Percentiles rank a stretch among this genome's conserved stretches.
Conservation (phyloP, 2,113 vertebrate genomes). For the Scomber scombrus region DNA sequence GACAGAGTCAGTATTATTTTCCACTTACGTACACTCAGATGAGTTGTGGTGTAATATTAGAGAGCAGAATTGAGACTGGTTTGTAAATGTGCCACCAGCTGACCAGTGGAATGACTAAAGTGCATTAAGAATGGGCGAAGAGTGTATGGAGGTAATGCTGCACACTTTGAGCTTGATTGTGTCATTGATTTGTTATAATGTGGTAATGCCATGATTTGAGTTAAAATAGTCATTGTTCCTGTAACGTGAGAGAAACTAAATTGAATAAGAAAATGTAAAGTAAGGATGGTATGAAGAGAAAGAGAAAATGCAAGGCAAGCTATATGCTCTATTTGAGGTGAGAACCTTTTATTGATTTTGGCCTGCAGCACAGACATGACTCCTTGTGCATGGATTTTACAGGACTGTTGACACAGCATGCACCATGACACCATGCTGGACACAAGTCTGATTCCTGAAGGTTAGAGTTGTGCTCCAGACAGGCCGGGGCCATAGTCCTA, state of each 20-base stretch:
- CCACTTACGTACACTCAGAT: constrained; percentile 45
- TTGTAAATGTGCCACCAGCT: constrained; percentile 41
- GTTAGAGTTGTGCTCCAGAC: constrained; percentile 31
- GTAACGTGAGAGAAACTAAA: background rate
- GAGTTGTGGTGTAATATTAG: constrained; percentile 26
- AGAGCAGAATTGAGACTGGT: constrained; percentile 30
- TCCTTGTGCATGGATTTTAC: constrained; percentile 27
- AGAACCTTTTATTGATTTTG: constrained; percentile 61
- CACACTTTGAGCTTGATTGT: constrained; percentile 30
- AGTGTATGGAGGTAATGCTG: constrained; percentile 5
- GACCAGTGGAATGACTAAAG: constrained; percentile 26
- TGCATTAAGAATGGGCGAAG: constrained; percentile 29
- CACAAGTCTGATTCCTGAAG: constrained; percentile 7
- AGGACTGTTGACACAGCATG: constrained; percentile 53
- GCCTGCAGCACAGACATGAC: constrained; percentile 31
- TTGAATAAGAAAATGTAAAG: background rate
- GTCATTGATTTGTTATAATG: constrained; percentile 40
- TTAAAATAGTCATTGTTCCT: background rate
- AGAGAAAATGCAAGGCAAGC: background rate
- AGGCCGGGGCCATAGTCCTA: background rate
- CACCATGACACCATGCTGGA: constrained; percentile 21
- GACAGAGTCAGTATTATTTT: constrained; percentile 47
- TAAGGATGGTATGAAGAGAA: constrained; percentile 22
- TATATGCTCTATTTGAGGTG: constrained; percentile 45
- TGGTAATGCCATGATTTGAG: background rate